Evolutionary conservation across 2,113 vertebrate genomes (phyloP).

Genomic region (Xenopus borealis): DNA sequence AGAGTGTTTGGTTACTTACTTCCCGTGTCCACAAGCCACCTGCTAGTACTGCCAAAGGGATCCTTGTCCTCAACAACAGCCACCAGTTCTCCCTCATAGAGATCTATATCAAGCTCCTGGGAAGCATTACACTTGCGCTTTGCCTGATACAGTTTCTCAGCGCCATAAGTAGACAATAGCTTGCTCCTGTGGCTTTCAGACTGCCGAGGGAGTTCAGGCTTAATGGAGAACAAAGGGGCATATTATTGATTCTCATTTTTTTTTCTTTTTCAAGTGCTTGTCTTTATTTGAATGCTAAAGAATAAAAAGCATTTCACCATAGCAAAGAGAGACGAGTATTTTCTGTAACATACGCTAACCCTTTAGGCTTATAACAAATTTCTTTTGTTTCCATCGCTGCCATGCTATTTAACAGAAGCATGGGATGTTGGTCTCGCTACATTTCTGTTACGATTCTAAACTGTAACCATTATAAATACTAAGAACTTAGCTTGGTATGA

Average conservation of each 20-base stretch:
- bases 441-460: too few species aligned
- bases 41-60: constrained; percentile 81
- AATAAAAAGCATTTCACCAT: too few species aligned
- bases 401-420: too few species aligned
- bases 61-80: constrained; percentile 84
- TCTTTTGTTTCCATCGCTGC: background rate
- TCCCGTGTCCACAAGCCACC: constrained; percentile 93
- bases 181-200: constrained; percentile 74
- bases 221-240: constrained; percentile 35
- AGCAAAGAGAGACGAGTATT: too few species aligned
- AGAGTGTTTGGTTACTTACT: constrained; percentile 66
- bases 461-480: too few species aligned
- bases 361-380: background rate
- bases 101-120: constrained; percentile 84
- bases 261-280: too few species aligned
- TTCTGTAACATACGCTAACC: constrained; percentile 1
- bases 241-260: background rate
- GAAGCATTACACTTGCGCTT: constrained; percentile 94
- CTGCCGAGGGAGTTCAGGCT: constrained; percentile 76
- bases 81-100: constrained; percentile 90
- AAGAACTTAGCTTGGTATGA: too few species aligned
- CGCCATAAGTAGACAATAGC: constrained; percentile 71
- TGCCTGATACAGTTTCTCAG: constrained; percentile 74
- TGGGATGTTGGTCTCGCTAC: too few species aligned
- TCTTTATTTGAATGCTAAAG: too few species aligned